phyloP scores from a whole-genome alignment of 1,140 invertebrate genomes.

The Galleria mellonella region DNA sequence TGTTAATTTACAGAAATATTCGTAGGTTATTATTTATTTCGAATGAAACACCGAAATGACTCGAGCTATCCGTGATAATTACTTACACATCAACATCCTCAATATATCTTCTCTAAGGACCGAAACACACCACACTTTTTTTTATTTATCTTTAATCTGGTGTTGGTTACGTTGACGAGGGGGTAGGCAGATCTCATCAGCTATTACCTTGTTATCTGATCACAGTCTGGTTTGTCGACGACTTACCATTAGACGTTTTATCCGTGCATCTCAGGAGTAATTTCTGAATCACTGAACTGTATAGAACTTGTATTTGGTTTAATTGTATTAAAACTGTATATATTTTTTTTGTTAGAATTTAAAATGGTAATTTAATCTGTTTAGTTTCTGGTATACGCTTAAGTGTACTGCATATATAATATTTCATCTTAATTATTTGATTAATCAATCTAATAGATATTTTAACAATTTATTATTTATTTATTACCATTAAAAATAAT shows the following conservation, averaged over 20 bases:
- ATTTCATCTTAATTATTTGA: too few species aligned
- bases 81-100: neutral
- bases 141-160: slow-evolving; percentile 37
- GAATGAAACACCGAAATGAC: too few species aligned
- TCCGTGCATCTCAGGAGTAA: slow-evolving; percentile 26
- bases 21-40: too few species aligned
- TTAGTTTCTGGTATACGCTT: too few species aligned
- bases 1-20: too few species aligned
- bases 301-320: slow-evolving; percentile 17
- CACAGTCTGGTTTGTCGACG: slow-evolving; percentile 29
- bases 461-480: too few species aligned
- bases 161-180: slow-evolving; percentile 38
- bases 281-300: slow-evolving; percentile 29
- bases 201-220: slow-evolving; percentile 35
- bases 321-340: slow-evolving; percentile 23
- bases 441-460: too few species aligned
- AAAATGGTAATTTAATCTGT: too few species aligned
- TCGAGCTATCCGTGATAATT: neutral
- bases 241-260: slow-evolving; percentile 28
- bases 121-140: slow-evolving; percentile 19
- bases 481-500: too few species aligned
- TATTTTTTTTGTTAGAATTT: too few species aligned
- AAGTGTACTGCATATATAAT: too few species aligned
- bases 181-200: slow-evolving; percentile 13
- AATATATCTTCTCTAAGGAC: slow-evolving; percentile 3